phyloP scores from a whole-genome alignment of 2,888 invertebrate species.

The Pseudoips prasinana region DNA sequence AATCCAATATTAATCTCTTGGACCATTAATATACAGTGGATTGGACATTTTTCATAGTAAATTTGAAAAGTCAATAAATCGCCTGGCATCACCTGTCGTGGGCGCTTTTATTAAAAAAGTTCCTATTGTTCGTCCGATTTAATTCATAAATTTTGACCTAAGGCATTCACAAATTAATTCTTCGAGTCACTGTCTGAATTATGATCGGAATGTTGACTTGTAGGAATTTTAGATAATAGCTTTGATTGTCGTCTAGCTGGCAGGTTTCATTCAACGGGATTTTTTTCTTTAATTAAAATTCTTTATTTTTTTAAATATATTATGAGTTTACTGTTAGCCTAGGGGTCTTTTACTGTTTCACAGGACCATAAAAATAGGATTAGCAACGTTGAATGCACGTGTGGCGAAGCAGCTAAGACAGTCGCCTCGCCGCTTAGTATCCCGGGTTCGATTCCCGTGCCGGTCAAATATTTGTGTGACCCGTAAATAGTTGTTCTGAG shows the following conservation, averaged over 20 bases:
- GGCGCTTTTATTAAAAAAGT: constrained; percentile 70
- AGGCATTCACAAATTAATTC: constrained; percentile 39
- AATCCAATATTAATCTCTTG: constrained; percentile 23
- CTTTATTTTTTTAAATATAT: too few species aligned
- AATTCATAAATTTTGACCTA: constrained; percentile 48
- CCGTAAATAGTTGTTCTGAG: too few species aligned
- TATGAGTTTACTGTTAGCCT: too few species aligned
- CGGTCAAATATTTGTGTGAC: too few species aligned
- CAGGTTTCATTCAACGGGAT: too few species aligned
- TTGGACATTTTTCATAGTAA: constrained; percentile 43
- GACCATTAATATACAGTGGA: constrained; percentile 24
- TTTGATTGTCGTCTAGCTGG: background rate
- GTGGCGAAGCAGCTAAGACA: too few species aligned
- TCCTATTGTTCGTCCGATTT: constrained; percentile 52
- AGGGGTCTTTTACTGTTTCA: too few species aligned
- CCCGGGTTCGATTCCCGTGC: too few species aligned
- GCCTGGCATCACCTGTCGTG: constrained; percentile 56
- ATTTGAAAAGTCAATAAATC: constrained; percentile 65
- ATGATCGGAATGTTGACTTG: constrained; percentile 5
- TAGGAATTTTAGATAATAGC: background rate
- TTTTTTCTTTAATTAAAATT: too few species aligned
- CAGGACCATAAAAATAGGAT: too few species aligned
- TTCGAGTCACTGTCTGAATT: constrained; percentile 23
- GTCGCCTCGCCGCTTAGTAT: too few species aligned
- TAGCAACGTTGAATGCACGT: too few species aligned